A percentile compares a stretch with the other conserved stretches of the same genome.
Conservation (phyloP, 2,797 vertebrate genomes). For the Darevskia nairensis region DNA sequence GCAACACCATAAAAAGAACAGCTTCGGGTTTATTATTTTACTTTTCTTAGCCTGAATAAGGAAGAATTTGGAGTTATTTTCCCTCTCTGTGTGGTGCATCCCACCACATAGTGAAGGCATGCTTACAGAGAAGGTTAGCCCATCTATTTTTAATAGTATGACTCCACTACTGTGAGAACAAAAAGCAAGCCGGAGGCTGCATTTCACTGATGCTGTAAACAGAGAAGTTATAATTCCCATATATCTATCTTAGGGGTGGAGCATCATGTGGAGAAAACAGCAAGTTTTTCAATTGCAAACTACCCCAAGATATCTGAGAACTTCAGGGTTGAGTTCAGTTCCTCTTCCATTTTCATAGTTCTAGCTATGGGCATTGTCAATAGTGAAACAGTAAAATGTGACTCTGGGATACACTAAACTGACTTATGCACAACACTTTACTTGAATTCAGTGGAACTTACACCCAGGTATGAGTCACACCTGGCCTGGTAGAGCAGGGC, state of each 20-base stretch:
- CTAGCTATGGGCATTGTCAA: not conserved
- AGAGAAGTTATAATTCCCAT: slow-evolving; percentile 4
- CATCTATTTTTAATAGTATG: slow-evolving; percentile 33
- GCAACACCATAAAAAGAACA: not conserved
- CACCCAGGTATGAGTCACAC: too few relatives aligned
- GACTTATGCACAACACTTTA: not conserved
- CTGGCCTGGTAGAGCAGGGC: too few relatives aligned
- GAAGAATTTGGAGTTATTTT: slow-evolving; percentile 18
- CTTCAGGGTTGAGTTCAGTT: not conserved
- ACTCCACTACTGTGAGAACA: slow-evolving; percentile 19
- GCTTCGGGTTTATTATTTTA: slow-evolving; percentile 15
- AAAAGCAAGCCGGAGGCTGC: not conserved
- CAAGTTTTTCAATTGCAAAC: not conserved
- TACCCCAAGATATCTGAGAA: not conserved
- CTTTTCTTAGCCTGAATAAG: slow-evolving; percentile 5
- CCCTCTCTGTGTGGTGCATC: slow-evolving; percentile 14
- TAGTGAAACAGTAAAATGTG: too few relatives aligned
- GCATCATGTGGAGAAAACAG: not conserved
- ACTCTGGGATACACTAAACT: not conserved
- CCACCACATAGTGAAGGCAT: not conserved
- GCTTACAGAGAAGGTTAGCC: slow-evolving; percentile 16
- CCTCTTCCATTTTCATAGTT: not conserved
- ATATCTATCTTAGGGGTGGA: not conserved
- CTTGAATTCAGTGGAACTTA: too few relatives aligned
- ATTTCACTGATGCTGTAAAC: slow-evolving; percentile 18